A percentile compares a stretch with the other conserved stretches of the same genome.
phyloP scores from a whole-genome alignment of 2,797 vertebrate genomes.

The Phalloptychus januarius region DNA sequence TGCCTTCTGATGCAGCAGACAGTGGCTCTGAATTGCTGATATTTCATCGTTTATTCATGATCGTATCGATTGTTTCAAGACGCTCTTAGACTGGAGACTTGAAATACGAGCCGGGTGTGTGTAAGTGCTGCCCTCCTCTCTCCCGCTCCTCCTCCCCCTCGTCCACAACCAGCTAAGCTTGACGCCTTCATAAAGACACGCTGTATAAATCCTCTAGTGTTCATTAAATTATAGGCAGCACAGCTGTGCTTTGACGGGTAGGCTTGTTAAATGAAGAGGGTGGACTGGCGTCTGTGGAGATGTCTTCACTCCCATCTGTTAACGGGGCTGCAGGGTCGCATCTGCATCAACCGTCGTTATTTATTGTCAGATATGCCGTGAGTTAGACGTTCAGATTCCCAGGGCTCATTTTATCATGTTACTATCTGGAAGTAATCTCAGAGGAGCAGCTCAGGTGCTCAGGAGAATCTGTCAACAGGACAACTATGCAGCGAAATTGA shows the following conservation, averaged over 20 bases:
- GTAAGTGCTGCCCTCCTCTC: slow-evolving; percentile 5
- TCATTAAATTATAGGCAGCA: slow-evolving; percentile 40
- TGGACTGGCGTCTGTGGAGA: slow-evolving; percentile 36
- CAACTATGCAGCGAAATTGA: not conserved
- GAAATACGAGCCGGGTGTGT: slow-evolving; percentile 48
- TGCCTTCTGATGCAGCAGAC: slow-evolving; percentile 3
- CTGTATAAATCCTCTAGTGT: slow-evolving; percentile 26
- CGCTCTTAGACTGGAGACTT: slow-evolving; percentile 32
- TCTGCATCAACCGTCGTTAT: not conserved
- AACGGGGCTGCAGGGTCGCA: not conserved
- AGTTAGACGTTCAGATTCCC: not conserved
- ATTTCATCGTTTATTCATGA: slow-evolving; percentile 65
- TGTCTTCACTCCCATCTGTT: slow-evolving; percentile 46
- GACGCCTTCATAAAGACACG: slow-evolving; percentile 23
- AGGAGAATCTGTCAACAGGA: not conserved
- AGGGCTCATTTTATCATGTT: not conserved
- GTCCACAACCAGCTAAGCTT: slow-evolving; percentile 10
- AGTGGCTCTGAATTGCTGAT: slow-evolving; percentile 27
- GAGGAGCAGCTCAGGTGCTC: not conserved
- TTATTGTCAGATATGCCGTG: not conserved
- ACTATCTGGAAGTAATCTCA: not conserved
- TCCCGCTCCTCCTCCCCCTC: not conserved
- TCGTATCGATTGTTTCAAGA: slow-evolving; percentile 51
- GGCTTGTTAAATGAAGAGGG: slow-evolving; percentile 44
- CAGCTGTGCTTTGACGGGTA: slow-evolving; percentile 59